Percentiles rank a stretch among this genome's conserved stretches.
Conservation (phyloP, 2,113 vertebrate genomes). For the Prietella phreatophila region DNA sequence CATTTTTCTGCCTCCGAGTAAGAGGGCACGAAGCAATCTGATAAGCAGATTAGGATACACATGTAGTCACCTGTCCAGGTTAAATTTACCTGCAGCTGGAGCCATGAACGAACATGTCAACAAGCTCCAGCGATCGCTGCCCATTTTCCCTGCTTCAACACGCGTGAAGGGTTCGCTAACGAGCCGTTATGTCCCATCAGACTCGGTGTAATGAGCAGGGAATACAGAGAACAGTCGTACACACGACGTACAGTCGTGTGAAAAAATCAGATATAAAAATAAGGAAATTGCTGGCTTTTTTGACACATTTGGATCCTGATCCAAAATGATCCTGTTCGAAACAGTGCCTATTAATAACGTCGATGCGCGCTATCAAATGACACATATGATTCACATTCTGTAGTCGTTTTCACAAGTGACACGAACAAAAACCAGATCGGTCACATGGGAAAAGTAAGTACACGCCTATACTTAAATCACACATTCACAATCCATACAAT, state of each 20-base stretch:
- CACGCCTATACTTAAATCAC: too few relatives aligned
- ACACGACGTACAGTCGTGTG: neutral
- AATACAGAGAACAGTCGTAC: neutral
- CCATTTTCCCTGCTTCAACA: neutral
- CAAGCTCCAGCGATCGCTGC: neutral
- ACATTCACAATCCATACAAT: too few relatives aligned
- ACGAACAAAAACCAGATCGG: too few relatives aligned
- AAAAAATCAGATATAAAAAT: too few relatives aligned
- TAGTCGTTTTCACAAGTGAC: too few relatives aligned
- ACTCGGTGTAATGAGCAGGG: neutral
- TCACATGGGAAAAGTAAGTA: too few relatives aligned
- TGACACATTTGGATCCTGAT: too few relatives aligned
- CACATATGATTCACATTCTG: too few relatives aligned
- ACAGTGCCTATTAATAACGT: too few relatives aligned
- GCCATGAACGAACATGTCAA: slow-evolving; percentile 1
- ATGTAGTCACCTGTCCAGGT: slow-evolving; percentile 18
- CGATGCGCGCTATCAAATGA: too few relatives aligned
- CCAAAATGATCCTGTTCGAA: too few relatives aligned
- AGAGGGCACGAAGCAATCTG: neutral
- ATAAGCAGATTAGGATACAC: slow-evolving; percentile 38
- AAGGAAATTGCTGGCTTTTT: too few relatives aligned
- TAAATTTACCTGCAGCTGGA: neutral
- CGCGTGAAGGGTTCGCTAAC: neutral
- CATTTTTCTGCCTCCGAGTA: slow-evolving; percentile 18
- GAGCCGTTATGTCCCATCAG: neutral